A percentile compares a stretch with the other conserved stretches of the same genome.
Evolutionary conservation across 92 coral and sea anemone genomes (phyloP).

Genomic region (Meandrina meandrites): DNA sequence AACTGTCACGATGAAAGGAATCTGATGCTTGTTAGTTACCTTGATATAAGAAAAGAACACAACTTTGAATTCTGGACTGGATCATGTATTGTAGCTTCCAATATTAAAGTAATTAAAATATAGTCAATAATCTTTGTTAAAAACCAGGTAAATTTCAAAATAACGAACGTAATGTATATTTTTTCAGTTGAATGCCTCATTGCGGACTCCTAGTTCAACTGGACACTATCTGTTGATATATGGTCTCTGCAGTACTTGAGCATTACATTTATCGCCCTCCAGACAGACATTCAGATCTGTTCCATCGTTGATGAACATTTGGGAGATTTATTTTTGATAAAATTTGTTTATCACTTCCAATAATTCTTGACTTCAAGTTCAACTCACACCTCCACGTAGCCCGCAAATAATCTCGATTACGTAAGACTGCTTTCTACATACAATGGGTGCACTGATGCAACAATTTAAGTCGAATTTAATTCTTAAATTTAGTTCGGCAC

Average conservation of each 20-base stretch:
- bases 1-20: too few species aligned
- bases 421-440: background rate
- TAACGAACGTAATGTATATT: background rate
- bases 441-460: background rate
- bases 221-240: background rate
- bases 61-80: background rate
- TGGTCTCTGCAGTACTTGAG: background rate
- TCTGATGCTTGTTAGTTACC: background rate
- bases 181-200: background rate
- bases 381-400: background rate
- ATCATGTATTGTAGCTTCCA: background rate
- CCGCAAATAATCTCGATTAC: background rate
- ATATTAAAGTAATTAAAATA: background rate
- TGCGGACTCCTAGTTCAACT: background rate
- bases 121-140: background rate
- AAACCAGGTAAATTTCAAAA: background rate
- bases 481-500: too few species aligned
- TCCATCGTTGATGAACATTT: background rate
- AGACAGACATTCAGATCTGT: background rate
- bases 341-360: background rate
- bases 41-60: background rate
- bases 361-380: background rate
- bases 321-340: background rate
- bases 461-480: too few species aligned
- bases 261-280: background rate